These are phyloP conservation scores for Melangyna quadrimaculata DNA, from an alignment of 2,888 invertebrate genomes.

Conservation along the genomic window DNA sequence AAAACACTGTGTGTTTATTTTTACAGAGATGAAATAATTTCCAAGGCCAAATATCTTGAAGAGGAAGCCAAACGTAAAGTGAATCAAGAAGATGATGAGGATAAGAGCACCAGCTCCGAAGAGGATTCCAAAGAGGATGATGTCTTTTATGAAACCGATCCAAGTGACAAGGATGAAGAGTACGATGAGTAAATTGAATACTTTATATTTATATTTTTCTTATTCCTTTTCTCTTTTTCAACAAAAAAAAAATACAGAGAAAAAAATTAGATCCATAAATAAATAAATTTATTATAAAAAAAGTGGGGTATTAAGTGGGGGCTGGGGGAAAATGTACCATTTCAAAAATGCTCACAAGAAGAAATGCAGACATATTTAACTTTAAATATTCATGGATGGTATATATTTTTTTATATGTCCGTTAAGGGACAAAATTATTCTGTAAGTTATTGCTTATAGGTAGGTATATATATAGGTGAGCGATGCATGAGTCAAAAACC, in stretches of 20 bases:
- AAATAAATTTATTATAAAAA: slow-evolving; percentile 18
- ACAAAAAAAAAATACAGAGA: not conserved
- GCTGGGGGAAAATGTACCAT: not conserved
- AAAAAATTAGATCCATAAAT: not conserved
- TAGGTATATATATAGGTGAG: not conserved
- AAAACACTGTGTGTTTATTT: not conserved
- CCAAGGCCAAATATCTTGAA: slow-evolving; percentile 82
- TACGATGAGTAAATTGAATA: slow-evolving; percentile 82
- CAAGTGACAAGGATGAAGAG: slow-evolving; percentile 86
- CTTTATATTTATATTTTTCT: slow-evolving; percentile 72
- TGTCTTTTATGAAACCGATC: slow-evolving; percentile 88
- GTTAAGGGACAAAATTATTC: not conserved
- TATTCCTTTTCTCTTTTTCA: not conserved
- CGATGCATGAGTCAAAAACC: not conserved
- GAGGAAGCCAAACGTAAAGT: slow-evolving; percentile 82
- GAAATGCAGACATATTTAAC: not conserved
- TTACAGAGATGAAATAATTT: slow-evolving; percentile 81
- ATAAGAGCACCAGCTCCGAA: slow-evolving; percentile 81
- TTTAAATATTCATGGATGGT: slow-evolving; percentile 8
- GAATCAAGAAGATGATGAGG: slow-evolving; percentile 83
- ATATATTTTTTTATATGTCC: not conserved
- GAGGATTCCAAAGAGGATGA: slow-evolving; percentile 84
- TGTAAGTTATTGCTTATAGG: not conserved
- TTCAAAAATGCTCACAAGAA: not conserved
- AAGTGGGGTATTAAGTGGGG: not conserved